These are phyloP conservation scores for Drosophila erecta DNA, from an alignment of 1,140 invertebrate species.

Conservation along the genomic window DNA sequence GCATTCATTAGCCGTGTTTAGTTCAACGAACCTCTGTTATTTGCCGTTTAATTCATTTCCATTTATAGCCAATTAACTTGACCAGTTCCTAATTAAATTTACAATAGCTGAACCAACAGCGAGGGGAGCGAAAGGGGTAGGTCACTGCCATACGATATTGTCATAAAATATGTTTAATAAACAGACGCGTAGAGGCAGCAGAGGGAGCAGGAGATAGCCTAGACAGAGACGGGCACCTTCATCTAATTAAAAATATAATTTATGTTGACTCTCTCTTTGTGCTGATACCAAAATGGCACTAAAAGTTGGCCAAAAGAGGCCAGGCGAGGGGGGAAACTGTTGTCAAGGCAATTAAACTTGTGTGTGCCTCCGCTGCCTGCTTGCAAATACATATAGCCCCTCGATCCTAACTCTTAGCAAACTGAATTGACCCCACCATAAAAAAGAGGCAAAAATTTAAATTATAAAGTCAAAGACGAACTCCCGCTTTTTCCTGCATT, in stretches of 20 bases:
- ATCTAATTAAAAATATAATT: constrained; percentile 63
- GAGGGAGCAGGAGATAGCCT: background rate
- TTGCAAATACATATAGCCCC: background rate
- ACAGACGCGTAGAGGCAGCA: constrained; percentile 9
- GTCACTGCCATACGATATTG: constrained; percentile 44
- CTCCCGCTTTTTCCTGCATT: constrained; percentile 13
- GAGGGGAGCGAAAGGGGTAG: background rate
- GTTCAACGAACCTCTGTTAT: constrained; percentile 34
- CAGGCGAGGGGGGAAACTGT: background rate
- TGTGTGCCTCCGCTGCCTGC: background rate
- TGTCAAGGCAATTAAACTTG: constrained; percentile 61
- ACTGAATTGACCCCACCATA: constrained; percentile 29
- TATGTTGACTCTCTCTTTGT: constrained; percentile 42
- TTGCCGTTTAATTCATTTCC: constrained; percentile 41
- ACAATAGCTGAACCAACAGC: constrained; percentile 29
- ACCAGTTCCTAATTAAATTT: constrained; percentile 48
- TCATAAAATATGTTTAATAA: constrained; percentile 58
- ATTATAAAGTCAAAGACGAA: constrained; percentile 5
- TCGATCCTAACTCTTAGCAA: constrained; percentile 17
- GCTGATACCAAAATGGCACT: constrained; percentile 50
- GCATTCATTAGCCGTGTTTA: constrained; percentile 11
- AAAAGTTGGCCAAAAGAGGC: constrained; percentile 31
- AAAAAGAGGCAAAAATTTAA: background rate
- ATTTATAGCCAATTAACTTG: constrained; percentile 47
- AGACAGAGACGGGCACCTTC: constrained; percentile 29